These are phyloP conservation scores for Dryobates pubescens DNA, from an alignment of 2,797 vertebrate species.

Conservation along the genomic window DNA sequence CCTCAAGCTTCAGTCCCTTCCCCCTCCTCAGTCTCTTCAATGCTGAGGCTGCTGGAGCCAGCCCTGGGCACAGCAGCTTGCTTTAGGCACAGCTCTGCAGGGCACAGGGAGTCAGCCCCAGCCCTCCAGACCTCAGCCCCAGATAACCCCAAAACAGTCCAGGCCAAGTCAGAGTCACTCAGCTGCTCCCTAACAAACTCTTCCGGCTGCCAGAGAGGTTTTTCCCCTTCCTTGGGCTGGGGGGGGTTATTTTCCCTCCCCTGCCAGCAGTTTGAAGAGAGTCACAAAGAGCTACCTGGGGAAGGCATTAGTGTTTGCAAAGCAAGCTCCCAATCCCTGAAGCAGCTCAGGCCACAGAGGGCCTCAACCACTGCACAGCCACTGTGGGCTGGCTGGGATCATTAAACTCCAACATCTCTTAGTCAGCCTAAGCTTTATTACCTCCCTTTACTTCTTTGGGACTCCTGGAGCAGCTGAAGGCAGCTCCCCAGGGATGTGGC, in stretches of 20 bases:
- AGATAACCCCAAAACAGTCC: background rate
- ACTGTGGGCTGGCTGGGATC: conserved; percentile 21
- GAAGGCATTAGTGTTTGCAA: conserved; percentile 65
- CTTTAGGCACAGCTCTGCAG: background rate
- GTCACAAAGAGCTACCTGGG: conserved; percentile 40
- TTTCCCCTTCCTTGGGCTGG: too few relatives aligned
- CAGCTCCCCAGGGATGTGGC: background rate
- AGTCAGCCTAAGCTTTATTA: conserved; percentile 43
- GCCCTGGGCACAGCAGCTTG: background rate
- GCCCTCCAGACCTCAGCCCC: background rate
- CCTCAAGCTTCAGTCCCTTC: too few relatives aligned
- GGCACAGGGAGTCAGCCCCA: background rate
- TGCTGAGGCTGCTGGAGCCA: background rate
- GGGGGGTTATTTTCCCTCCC: background rate
- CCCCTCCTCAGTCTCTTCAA: too few relatives aligned
- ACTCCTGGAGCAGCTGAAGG: conserved; percentile 12
- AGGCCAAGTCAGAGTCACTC: conserved; percentile 37
- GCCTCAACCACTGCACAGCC: conserved; percentile 60
- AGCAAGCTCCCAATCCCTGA: conserved; percentile 64
- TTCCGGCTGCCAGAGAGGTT: background rate
- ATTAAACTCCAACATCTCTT: conserved; percentile 41
- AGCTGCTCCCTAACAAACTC: conserved; percentile 32
- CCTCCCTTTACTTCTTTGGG: conserved; percentile 15
- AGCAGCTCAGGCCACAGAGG: conserved; percentile 67
- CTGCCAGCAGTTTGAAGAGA: conserved; percentile 23